Conservation (phyloP, 2,888 invertebrate species). For the Drosophila colorata region DNA sequence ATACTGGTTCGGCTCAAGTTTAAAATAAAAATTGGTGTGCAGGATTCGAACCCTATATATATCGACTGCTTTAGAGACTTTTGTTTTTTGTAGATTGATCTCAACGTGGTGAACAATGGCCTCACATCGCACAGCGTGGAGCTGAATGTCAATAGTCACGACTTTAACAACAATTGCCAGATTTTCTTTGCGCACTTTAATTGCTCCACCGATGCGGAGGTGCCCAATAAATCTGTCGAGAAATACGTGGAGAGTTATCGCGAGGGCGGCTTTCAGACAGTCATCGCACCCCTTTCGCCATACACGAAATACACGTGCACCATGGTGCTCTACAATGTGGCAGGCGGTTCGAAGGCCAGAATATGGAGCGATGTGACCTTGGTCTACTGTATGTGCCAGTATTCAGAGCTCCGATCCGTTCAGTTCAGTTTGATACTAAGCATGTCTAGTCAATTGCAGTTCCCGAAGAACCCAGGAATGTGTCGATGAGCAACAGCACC, state of each 20-base stretch:
- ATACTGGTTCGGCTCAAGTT: no score
- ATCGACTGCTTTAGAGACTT: no score
- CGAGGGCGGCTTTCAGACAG: constrained; percentile 76
- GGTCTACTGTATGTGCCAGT: constrained; percentile 73
- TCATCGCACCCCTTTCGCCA: constrained; percentile 80
- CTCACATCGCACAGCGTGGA: constrained; percentile 71
- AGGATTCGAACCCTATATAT: no score
- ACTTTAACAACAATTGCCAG: constrained; percentile 80
- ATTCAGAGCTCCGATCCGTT: background rate
- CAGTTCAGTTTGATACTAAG: background rate
- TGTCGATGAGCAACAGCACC: constrained; percentile 44
- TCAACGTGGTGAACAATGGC: constrained; percentile 36
- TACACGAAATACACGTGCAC: constrained; percentile 76
- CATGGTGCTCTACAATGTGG: constrained; percentile 79
- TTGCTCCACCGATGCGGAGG: constrained; percentile 62
- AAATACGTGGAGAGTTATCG: constrained; percentile 77
- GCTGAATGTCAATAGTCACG: constrained; percentile 74
- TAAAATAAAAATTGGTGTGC: no score
- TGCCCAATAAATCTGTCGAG: constrained; percentile 56
- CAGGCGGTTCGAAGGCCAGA: constrained; percentile 61
- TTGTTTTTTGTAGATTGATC: constrained; percentile 24
- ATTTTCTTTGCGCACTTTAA: constrained; percentile 80
- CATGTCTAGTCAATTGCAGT: constrained; percentile 58
- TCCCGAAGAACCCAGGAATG: constrained; percentile 78
- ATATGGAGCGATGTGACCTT: constrained; percentile 44